Evolutionary conservation across 2,888 invertebrate genomes (phyloP), one percentile per base, ranked within the genome.

Genomic region (Zygaena filipendulae): DNA sequence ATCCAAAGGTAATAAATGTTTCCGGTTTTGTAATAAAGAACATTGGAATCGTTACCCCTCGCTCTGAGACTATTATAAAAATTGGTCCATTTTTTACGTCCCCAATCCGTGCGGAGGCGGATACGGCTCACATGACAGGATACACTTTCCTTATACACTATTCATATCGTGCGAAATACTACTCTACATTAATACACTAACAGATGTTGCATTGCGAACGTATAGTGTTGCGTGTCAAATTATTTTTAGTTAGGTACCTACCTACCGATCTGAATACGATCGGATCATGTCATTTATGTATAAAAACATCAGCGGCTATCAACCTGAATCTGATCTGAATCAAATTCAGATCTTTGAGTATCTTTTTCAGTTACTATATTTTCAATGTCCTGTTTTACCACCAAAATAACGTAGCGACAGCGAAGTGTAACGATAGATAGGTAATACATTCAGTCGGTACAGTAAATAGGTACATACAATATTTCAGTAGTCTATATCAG

Each of bases 41-140:
- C 54, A 55, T 59, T 45, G 43, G 51, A 55, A 58, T 62, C 53
- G 58, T 58, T 62, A 61, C 64, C 59, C 64, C 56, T n/a, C n/a
- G n/a, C n/a, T n/a, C n/a, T 45, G 49, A 49, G 48, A 57, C 63
- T 68, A 69, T 77, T 74, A 77, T 69, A 69, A 75, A 70, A 72
- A 75, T 75, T 63, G 64, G 59, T 63, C 58, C 60, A 64, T 75
- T 77, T 79, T 77, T 77, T 79, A 67, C 59, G 44, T 51, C 52
- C 42, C 52, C 69, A 58, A 63, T 64, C 68, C 59, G 61, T 56
- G 61, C 54, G 69, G 47, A 67, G 77, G 75, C 75, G 79, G 79
- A 75, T 72, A 69, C 66, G 60, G 59, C 47, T 79, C 77, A 43
- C 66, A 71, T 79, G 74, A 74, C 79, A 74, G 77, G 75, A 77